These are phyloP conservation scores for Rattus norvegicus DNA, from an alignment of 2,113 vertebrate genomes.

Conservation along the genomic window DNA sequence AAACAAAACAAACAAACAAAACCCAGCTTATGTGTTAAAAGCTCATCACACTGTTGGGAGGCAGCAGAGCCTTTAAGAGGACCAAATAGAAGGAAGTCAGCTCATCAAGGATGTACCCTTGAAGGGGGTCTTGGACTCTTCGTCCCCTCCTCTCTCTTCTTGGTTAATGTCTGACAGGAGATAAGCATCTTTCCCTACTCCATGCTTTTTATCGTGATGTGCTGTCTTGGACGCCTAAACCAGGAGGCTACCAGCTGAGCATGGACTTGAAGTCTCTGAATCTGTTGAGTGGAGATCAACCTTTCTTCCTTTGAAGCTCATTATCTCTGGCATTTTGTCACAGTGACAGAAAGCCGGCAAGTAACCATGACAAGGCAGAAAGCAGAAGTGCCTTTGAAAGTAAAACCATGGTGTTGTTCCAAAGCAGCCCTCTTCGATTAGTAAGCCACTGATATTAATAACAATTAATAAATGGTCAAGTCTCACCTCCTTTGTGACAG, in stretches of 20 bases:
- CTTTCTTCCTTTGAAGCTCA: not conserved
- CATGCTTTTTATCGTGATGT: not conserved
- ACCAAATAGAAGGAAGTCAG: not conserved
- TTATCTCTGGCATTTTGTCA: not conserved
- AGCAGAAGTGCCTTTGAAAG: conserved; percentile 27
- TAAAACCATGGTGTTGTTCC: not conserved
- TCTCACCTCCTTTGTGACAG: not conserved
- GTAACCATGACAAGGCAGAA: not conserved
- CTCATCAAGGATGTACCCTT: not conserved
- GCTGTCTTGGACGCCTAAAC: not conserved
- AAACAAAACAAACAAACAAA: not conserved
- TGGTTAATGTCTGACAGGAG: not conserved
- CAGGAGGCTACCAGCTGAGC: not conserved
- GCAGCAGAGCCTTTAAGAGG: too few relatives aligned
- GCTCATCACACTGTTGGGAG: not conserved
- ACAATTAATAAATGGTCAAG: not conserved
- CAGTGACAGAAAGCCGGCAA: not conserved
- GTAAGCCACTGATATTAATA: not conserved
- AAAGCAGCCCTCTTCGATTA: not conserved
- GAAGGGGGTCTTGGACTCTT: not conserved
- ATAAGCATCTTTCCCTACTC: not conserved
- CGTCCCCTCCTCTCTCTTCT: not conserved
- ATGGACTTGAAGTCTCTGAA: not conserved
- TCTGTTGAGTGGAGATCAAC: not conserved
- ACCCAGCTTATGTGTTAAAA: not conserved